These are phyloP conservation scores for Stomatorhinus ivindoensis DNA, from an alignment of 2,113 vertebrate species.

Conservation along the genomic window DNA sequence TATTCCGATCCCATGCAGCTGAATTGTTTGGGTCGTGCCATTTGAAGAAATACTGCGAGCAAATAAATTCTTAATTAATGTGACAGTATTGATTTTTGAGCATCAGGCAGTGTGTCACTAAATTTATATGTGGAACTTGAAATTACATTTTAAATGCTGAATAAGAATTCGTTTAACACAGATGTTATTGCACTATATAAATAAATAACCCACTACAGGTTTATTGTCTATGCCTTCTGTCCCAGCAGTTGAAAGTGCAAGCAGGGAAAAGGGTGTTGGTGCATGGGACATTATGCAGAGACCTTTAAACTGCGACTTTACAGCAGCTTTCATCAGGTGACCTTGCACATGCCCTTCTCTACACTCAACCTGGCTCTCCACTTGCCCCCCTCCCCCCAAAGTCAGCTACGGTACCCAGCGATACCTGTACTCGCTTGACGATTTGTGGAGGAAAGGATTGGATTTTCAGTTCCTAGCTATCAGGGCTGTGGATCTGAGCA, in stretches of 20 bases:
- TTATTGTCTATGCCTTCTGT: neutral
- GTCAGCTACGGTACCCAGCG: neutral
- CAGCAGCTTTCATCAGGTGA: neutral
- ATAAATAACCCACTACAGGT: neutral
- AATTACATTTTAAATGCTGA: neutral
- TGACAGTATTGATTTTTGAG: neutral
- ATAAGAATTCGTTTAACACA: too few species aligned
- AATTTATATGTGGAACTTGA: neutral
- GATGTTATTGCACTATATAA: neutral
- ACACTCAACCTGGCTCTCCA: neutral
- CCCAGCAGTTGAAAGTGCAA: neutral
- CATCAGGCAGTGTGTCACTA: neutral
- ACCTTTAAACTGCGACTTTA: neutral
- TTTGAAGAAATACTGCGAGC: neutral
- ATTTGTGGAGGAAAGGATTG: neutral
- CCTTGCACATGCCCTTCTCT: neutral
- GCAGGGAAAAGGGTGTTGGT: neutral
- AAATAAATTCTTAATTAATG: neutral
- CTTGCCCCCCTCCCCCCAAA: neutral
- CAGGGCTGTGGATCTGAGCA: neutral
- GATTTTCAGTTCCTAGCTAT: neutral
- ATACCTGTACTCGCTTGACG: neutral
- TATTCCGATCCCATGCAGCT: neutral
- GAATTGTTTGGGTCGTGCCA: neutral
- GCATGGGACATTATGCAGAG: neutral